phyloP scores from a whole-genome alignment of 2,888 invertebrate genomes.

The Meteorus colon region DNA sequence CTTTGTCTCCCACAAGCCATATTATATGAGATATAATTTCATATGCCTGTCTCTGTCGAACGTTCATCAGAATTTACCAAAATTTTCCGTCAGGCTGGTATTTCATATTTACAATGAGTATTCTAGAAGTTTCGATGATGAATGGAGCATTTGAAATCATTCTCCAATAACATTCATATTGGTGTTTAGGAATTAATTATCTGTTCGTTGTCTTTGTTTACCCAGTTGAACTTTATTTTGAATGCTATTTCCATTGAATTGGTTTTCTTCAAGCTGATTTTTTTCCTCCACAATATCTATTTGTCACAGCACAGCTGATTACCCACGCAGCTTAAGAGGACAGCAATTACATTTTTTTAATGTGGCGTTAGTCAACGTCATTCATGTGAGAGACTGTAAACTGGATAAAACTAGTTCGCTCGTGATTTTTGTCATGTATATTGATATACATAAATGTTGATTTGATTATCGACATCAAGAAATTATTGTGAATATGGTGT shows the following conservation, averaged over 20 bases:
- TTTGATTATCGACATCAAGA: conserved; percentile 8
- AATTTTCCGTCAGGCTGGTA: too few species aligned
- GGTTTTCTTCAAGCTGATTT: not conserved
- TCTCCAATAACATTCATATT: too few species aligned
- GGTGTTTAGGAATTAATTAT: too few species aligned
- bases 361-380: not conserved
- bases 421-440: not conserved
- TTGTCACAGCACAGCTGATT: not conserved
- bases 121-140: too few species aligned
- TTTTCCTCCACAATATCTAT: not conserved
- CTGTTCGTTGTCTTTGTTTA: too few species aligned
- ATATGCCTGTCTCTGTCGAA: too few species aligned
- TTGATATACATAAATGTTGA: not conserved
- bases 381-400: not conserved
- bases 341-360: conserved; percentile 15
- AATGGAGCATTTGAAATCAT: too few species aligned
- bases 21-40: too few species aligned
- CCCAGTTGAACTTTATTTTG: too few species aligned
- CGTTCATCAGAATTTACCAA: too few species aligned
- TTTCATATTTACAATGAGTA: too few species aligned
- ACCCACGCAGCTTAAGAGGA: not conserved
- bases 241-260: not conserved
- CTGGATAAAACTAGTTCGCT: conserved; percentile 29
- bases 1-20: too few species aligned
- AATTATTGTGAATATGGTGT: conserved; percentile 13